Conservation (phyloP, 2,888 invertebrate species). For the Rhagonycha lutea region DNA sequence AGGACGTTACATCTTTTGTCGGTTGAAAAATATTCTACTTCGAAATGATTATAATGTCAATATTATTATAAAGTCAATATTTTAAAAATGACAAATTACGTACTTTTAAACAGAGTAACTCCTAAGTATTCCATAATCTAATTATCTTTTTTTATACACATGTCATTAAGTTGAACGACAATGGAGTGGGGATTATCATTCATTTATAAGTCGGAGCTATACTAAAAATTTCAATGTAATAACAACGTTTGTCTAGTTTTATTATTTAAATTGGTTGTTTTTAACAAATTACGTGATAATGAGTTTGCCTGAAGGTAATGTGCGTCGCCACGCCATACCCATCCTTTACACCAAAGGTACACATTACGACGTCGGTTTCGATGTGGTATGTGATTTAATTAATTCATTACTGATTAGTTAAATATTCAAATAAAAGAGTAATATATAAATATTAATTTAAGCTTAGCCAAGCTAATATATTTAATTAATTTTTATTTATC, state of each 20-base stretch:
- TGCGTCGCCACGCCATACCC: constrained; percentile 70
- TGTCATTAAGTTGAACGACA: background rate
- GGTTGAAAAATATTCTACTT: background rate
- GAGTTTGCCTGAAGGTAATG: constrained; percentile 50
- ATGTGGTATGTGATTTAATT: constrained; percentile 69
- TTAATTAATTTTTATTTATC: background rate
- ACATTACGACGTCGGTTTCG: constrained; percentile 85
- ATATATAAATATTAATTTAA: background rate
- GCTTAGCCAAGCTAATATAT: background rate
- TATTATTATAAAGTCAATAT: background rate
- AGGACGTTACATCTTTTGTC: background rate
- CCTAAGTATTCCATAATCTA: constrained; percentile 4
- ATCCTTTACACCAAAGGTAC: constrained; percentile 78
- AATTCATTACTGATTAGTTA: constrained; percentile 4
- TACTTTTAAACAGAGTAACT: background rate
- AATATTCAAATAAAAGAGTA: background rate
- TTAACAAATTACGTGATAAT: constrained; percentile 30
- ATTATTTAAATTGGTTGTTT: background rate
- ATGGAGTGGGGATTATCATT: background rate
- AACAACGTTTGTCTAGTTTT: background rate
- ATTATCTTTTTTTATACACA: background rate
- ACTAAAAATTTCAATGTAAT: constrained; percentile 1
- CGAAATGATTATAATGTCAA: background rate
- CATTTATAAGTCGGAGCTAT: background rate
- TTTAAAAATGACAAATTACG: background rate